A percentile compares a stretch with the other conserved stretches of the same genome.
Conservation (phyloP, 2,113 vertebrate genomes). For the Leptobrachium ailaonicum region DNA sequence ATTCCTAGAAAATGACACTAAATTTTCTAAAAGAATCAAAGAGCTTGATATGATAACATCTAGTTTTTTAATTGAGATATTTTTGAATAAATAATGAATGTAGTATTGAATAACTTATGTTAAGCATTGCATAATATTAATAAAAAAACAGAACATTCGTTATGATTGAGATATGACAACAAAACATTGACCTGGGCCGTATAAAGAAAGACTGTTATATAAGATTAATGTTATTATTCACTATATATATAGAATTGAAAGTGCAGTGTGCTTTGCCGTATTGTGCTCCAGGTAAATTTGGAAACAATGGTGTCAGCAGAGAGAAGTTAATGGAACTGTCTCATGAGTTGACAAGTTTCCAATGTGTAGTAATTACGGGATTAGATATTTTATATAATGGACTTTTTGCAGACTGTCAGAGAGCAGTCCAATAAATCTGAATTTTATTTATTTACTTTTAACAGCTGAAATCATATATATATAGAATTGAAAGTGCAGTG, state of each 20-base stretch:
- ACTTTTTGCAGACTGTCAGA: constrained; percentile 58
- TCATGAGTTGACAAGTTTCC: constrained; percentile 49
- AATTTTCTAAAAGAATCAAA: too few relatives aligned
- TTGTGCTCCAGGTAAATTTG: constrained; percentile 45
- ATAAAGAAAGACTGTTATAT: too few relatives aligned
- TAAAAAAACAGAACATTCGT: too few relatives aligned
- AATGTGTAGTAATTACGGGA: constrained; percentile 50
- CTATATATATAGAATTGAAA: neutral
- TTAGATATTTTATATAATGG: constrained; percentile 58
- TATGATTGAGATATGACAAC: too few relatives aligned
- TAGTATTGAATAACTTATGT: too few relatives aligned
- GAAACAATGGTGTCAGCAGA: constrained; percentile 38
- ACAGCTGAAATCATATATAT: constrained; percentile 2
- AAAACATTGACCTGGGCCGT: too few relatives aligned
- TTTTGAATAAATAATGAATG: too few relatives aligned
- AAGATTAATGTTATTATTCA: too few relatives aligned
- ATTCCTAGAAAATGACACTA: too few relatives aligned
- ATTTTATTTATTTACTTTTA: constrained; percentile 17
- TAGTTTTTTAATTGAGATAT: too few relatives aligned
- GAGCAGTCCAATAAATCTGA: constrained; percentile 46
- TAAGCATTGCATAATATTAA: too few relatives aligned
- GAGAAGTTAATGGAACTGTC: constrained; percentile 27
- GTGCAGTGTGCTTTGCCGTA: neutral
- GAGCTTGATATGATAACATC: too few relatives aligned
- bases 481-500: neutral